Conservation (phyloP, 2,113 vertebrate species). For the Zosterops hypoxanthus region DNA sequence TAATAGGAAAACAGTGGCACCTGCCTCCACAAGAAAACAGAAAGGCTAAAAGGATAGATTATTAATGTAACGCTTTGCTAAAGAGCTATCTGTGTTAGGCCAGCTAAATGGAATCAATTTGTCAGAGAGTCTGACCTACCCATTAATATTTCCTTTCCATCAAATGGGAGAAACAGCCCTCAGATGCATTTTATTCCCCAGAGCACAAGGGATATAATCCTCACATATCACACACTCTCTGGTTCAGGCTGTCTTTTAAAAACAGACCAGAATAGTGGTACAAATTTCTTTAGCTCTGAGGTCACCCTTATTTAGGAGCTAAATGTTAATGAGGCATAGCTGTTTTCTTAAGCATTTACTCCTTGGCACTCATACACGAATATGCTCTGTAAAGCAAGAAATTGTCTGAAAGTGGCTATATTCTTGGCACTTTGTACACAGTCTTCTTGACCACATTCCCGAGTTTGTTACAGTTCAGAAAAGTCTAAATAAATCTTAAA, state of each 20-base stretch:
- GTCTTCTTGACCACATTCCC: background rate
- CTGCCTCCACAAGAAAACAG: background rate
- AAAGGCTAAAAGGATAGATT: background rate
- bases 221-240: background rate
- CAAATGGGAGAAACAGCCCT: background rate
- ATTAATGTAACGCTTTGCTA: background rate
- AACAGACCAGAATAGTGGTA: background rate
- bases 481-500: background rate
- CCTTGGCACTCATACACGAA: background rate
- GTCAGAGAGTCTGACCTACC: background rate
- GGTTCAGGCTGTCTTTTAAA: background rate
- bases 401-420: background rate
- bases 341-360: background rate
- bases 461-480: background rate
- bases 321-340: background rate
- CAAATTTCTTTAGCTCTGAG: background rate
- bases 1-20: background rate
- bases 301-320: background rate
- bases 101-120: slow-evolving; percentile 13
- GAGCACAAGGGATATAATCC: background rate
- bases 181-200: background rate
- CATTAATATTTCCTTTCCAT: background rate
- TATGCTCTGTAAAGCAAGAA: background rate
- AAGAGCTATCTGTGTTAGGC: background rate
- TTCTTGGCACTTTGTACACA: background rate